Evolutionary conservation across 2,888 invertebrate species (phyloP), one percentile per base, ranked within the genome.

Genomic region (Orthonychiurus folsomi): DNA sequence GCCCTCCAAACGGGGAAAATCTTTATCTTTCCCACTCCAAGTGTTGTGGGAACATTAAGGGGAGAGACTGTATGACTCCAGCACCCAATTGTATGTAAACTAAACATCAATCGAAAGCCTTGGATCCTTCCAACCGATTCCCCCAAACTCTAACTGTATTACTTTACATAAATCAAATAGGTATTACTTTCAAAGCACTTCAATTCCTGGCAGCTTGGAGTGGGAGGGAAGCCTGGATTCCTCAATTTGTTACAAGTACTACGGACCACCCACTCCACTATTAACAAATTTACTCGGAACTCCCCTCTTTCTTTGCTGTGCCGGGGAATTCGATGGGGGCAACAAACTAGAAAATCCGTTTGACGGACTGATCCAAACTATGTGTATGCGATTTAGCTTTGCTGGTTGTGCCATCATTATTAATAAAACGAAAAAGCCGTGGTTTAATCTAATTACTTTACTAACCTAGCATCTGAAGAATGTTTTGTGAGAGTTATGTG

Each of bases 41-140:
- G 37, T 37, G 37, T 37, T 37, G 37, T 37, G 37, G 37, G 37
- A 37, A 37, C 37, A 37, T 37, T 37, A 37, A 37, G 37, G 37
- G 37, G 15, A 37, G 37, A 37, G 37, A 37, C 9, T 15, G 15
- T 37, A 37, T 37, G 5, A 37, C 37, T 37, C 5, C 37, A 37
- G 15, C 37, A 37, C 37, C 37, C 37, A 9, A 9, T 37, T 37
- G 37, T 37, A 37, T 37, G 37, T 37, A 37, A 37, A 37, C 37
- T 5, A 37, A 37, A 37, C 37, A 37, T 37, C 37, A 37, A 37
- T 37, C 37, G 37, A 37, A 37, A 37, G 37, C 37, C 37, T 9
- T 15, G 37, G 9, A 15, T 37, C 37, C 37, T 15, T 37, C 15
- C 37, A 9, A 37, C 37, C 37, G 37, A 37, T 15, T 9, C 15